A percentile compares a stretch with the other conserved stretches of the same genome.
Evolutionary conservation across 2,888 invertebrate species (phyloP).

Genomic region (Spisula solida): DNA sequence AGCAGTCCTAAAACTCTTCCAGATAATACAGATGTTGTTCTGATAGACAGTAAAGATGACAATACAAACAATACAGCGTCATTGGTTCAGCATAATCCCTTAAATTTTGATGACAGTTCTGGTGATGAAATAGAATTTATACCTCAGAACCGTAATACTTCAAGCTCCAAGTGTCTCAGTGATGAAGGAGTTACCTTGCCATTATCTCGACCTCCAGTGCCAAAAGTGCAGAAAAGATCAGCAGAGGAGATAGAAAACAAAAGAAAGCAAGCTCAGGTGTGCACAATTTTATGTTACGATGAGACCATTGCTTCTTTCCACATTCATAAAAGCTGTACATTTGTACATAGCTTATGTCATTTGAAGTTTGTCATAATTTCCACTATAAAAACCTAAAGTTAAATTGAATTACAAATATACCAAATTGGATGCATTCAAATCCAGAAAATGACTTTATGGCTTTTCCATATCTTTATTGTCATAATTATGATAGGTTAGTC

Average conservation of each 20-base stretch:
- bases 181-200: background rate
- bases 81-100: background rate
- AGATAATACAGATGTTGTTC: background rate
- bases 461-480: too few relatives aligned
- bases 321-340: too few relatives aligned
- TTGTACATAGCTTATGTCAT: too few relatives aligned
- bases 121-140: conserved; percentile 33
- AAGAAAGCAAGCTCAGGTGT: conserved; percentile 63
- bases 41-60: background rate
- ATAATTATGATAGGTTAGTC: too few relatives aligned
- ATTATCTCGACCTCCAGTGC: background rate
- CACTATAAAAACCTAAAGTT: too few relatives aligned
- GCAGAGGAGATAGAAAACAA: conserved; percentile 76
- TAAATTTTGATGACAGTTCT: conserved; percentile 26
- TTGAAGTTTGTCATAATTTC: too few relatives aligned
- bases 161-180: background rate
- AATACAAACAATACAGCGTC: background rate
- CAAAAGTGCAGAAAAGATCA: conserved; percentile 70
- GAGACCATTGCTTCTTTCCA: too few relatives aligned
- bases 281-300: too few relatives aligned
- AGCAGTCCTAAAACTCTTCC: background rate
- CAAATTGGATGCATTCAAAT: too few relatives aligned
- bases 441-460: too few relatives aligned
- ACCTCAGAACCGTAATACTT: conserved; percentile 18
- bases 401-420: too few relatives aligned